Base-by-base conservation (phyloP, 2,888 invertebrate genomes). In the Apodemia hepburni region DNA sequence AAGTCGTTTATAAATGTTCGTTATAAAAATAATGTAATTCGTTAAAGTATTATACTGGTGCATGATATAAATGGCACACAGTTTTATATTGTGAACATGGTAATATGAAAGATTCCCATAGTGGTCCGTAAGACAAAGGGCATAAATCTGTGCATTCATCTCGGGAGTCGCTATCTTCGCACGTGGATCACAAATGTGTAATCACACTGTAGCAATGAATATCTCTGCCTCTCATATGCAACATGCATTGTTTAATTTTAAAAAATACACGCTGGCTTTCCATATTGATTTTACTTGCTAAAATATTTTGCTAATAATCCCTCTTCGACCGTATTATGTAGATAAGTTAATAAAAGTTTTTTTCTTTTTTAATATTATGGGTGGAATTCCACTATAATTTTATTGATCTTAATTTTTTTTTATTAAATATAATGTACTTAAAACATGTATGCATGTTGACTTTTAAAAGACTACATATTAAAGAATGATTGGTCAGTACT, bases 131-230 rank as follows among this genome's bases (percentile, higher is more conserved):
- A 76, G 78, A 82, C 80, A 85, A 85, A 80, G 79, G 77, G 73
- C 71, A 74, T 72, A 73, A 75, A 83, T 82, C 82, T 78, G 63
- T 67, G 67, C 66, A 76, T 77, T 76, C 70, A 84, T 85, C 84
- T 82, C 67, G 70, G 72, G 76, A 68, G 70, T 66, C 73, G 74
- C 71, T 85, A 87, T 87, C 87, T 69, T 59, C 78, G 78, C 84
- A 87, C 87, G 87, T 85, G 85, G 82, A 87, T 87, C 87, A 68
- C 69, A 58, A 70, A 65, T 68, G 72, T 72, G n/a, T n/a, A n/a
- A n/a, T n/a, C n/a, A n/a, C 65, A 70, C 70, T 73, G 75, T 72
- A 69, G 76, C 74, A 75, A 80, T 78, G 72, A 72, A 77, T 77
- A 17, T 47, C 3, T 17, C 78, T 78, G 70, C 70, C 65, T 68